Evolutionary conservation across 2,797 vertebrate species (phyloP).

Genomic region (Eulemur mongoz): DNA sequence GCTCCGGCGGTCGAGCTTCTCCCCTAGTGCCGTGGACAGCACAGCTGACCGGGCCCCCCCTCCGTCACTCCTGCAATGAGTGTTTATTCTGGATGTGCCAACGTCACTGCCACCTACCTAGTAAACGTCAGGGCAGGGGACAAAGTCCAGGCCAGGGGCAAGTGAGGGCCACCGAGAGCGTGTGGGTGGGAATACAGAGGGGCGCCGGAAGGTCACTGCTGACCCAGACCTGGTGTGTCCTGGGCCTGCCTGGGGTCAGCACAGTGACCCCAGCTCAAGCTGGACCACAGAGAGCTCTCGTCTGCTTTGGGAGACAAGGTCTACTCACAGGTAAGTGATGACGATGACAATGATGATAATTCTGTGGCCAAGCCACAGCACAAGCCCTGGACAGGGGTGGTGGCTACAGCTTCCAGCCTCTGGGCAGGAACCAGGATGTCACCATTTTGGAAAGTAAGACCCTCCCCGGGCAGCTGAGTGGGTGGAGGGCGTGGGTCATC

Average conservation of each 20-base stretch:
- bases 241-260: not conserved
- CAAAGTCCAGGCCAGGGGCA: not conserved
- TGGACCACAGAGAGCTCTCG: not conserved
- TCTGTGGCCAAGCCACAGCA: fast-evolving
- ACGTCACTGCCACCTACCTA: not conserved
- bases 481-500: not conserved
- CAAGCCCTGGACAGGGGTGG: fast-evolving
- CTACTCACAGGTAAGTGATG: not conserved
- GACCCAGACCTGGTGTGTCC: not conserved
- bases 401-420: not conserved
- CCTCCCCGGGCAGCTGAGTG: fast-evolving
- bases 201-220: not conserved
- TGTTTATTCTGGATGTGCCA: fast-evolving
- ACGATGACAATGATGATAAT: fast-evolving
- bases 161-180: not conserved
- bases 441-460: not conserved
- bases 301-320: not conserved
- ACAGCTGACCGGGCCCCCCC: not conserved
- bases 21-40: not conserved
- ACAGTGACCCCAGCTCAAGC: not conserved
- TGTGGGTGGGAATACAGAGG: not conserved
- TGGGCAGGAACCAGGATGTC: not conserved
- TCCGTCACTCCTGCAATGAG: not conserved
- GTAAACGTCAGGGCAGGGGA: not conserved
- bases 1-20: not conserved